These are phyloP conservation scores for Bradypodion ventrale DNA, from an alignment of 2,797 vertebrate species.

Conservation along the genomic window DNA sequence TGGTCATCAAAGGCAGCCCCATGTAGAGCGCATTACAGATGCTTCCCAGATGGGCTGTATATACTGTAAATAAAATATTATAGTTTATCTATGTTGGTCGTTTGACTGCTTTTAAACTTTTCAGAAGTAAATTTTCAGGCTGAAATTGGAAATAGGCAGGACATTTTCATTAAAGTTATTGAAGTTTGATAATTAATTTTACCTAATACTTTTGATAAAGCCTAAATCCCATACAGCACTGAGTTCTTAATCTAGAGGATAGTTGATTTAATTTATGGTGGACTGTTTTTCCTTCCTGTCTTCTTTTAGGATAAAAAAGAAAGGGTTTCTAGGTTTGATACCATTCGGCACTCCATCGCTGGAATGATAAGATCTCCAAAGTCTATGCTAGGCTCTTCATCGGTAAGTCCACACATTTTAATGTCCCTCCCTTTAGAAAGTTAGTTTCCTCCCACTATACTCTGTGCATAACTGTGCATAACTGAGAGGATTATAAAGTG, in stretches of 20 bases:
- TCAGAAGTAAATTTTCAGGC: rapidly evolving
- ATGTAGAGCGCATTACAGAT: too few relatives aligned
- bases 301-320: conserved; percentile 89
- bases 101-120: conserved; percentile 22
- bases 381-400: conserved; percentile 86
- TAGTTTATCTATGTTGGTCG: not conserved
- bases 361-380: conserved; percentile 96
- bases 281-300: conserved; percentile 41
- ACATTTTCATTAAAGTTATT: conserved; percentile 9
- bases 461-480: not conserved
- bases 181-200: conserved; percentile 8
- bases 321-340: conserved; percentile 90
- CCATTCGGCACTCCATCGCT: conserved; percentile 94
- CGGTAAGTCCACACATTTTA: conserved; percentile 78
- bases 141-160: not conserved
- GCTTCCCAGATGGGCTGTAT: too few relatives aligned
- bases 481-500: not conserved
- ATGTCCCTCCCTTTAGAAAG: not conserved
- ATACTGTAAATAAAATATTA: too few relatives aligned
- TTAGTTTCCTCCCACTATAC: not conserved
- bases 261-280: conserved; percentile 22
- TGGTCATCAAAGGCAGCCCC: too few relatives aligned
- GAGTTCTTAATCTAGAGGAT: conserved; percentile 16
- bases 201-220: not conserved
- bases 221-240: not conserved